Evolutionary conservation across 2,888 invertebrate species (phyloP), one percentile per base, ranked within the genome.

Genomic region (Leptinotarsa rubiginosa): DNA sequence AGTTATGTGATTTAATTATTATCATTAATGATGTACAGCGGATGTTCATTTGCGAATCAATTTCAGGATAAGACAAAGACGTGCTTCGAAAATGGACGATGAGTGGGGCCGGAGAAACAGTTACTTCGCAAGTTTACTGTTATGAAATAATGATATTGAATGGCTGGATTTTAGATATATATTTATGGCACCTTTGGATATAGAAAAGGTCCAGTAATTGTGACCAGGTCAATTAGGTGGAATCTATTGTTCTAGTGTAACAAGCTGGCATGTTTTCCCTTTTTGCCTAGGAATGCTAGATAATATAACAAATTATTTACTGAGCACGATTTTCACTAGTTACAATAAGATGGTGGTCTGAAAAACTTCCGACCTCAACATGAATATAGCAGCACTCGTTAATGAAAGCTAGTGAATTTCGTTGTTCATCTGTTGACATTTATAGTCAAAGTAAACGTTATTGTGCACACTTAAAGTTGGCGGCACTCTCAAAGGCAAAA

Each of bases 1-100:
- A 69, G 69, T 69, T 69, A 69, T 69, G 69, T 54, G 69, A 41
- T 56, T 69, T 31, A 56, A 69, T 69, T 69, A 69, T 69, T 69
- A 69, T 56, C 41, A 69, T 69, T 69, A 69, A 52, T 18, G 56
- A 69, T 54, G 31, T 69, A 68, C 56, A 69, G 47, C 56, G 56
- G 47, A 69, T 54, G 56, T 69, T 69, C 69, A 59, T 41, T 56
- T 69, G 69, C 69, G 22, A 69, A 69, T 69, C 62, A 31, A 62
- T 31, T 62, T 62, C 62, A 59, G 47, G n/a, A n/a, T 56, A 52
- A 54, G 31, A 54, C 68, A 54, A 52, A 25, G 31, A 52, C 68
- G 52, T 69, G 69, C 25, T 4, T 69, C 47, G 7, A 69, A 49
- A 47, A 54, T 56, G 47, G 69, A 69, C 31, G 52, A 18, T 41